phyloP scores from a whole-genome alignment of 23 tunicate species.

The Styela plicata region DNA sequence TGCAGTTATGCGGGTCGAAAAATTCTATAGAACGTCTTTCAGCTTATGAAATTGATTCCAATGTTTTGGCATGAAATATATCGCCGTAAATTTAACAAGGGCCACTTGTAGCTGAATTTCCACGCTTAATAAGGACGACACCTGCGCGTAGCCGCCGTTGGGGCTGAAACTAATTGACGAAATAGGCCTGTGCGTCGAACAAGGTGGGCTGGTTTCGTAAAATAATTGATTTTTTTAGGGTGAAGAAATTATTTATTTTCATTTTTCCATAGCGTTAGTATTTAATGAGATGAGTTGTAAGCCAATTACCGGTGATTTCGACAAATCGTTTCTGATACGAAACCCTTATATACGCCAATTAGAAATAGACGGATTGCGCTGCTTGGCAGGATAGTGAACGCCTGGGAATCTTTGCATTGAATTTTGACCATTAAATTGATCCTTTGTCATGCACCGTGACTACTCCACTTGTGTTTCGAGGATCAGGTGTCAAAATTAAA shows the following conservation, averaged over 20 bases:
- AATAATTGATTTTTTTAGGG: conserved; percentile 6
- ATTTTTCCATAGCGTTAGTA: neutral
- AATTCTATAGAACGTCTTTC: too few relatives aligned
- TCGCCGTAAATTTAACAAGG: neutral
- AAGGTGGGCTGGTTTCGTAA: conserved; percentile 10
- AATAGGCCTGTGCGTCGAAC: neutral
- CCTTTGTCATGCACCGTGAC: neutral
- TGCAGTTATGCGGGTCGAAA: too few relatives aligned
- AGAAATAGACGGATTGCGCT: neutral
- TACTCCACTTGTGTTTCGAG: neutral
- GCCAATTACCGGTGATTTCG: conserved; percentile 13
- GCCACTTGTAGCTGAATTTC: neutral
- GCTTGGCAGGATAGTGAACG: neutral
- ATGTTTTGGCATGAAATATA: neutral
- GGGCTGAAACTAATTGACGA: conserved; percentile 29
- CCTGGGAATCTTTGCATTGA: neutral
- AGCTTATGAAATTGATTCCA: neutral
- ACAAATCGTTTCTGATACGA: neutral
- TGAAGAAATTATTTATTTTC: neutral
- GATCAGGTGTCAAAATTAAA: neutral
- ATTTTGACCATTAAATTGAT: neutral
- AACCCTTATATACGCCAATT: neutral
- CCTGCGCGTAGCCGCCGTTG: conserved; percentile 28
- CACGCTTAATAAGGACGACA: conserved; percentile 25
- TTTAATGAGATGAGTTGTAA: neutral